A percentile compares a stretch with the other conserved stretches of the same genome.
These are phyloP conservation scores for Ormyrus labotus DNA, from an alignment of 2,888 invertebrate genomes.

Conservation along the genomic window DNA sequence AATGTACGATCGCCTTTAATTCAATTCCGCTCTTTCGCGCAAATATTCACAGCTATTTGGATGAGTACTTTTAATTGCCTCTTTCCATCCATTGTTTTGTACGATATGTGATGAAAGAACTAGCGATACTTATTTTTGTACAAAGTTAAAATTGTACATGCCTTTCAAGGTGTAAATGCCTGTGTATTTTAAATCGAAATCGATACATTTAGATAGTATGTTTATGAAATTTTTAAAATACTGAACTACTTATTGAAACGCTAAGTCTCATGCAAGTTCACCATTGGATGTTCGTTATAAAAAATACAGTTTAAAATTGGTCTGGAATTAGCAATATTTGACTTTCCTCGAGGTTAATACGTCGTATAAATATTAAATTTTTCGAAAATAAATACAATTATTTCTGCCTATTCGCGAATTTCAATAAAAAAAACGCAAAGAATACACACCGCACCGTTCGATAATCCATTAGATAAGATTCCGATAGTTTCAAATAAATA, in stretches of 20 bases:
- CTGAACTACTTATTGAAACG: background rate
- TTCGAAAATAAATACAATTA: conserved; percentile 1
- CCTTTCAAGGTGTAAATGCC: too few species aligned
- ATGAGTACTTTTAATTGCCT: too few species aligned
- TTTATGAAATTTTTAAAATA: background rate
- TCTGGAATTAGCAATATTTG: conserved; percentile 11
- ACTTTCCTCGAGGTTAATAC: background rate
- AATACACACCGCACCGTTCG: background rate
- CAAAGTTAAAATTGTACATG: background rate
- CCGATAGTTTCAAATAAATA: conserved; percentile 1
- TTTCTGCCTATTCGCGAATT: background rate
- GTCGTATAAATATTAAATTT: background rate
- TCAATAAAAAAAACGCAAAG: conserved; percentile 1
- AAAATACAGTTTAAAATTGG: conserved; percentile 17
- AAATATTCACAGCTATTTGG: conserved; percentile 38
- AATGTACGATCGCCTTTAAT: background rate
- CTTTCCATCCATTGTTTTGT: background rate
- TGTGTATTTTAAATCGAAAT: too few species aligned
- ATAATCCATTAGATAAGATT: background rate
- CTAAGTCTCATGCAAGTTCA: background rate
- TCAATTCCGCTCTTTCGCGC: conserved; percentile 7
- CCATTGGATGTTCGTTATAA: background rate
- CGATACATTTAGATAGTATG: too few species aligned
- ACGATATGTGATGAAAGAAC: conserved; percentile 18
- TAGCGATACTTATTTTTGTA: conserved; percentile 21